Percentiles rank a stretch among this genome's conserved stretches.
Conservation (phyloP, 2,888 invertebrate species). For the Platerodrilus igneus region DNA sequence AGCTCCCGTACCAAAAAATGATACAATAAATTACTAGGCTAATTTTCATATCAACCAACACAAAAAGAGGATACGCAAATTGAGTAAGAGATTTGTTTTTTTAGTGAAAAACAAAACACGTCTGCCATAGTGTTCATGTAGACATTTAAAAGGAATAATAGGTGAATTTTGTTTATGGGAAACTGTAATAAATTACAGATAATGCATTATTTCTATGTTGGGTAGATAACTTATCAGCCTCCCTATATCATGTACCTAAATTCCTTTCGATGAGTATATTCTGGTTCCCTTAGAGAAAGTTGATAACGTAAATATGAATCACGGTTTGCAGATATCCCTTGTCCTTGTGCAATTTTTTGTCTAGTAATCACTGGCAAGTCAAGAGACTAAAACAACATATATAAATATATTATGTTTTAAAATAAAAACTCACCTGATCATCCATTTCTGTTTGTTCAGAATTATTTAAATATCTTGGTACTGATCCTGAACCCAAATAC, state of each 20-base stretch:
- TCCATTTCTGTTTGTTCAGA: constrained; percentile 31
- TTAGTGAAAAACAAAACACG: no score
- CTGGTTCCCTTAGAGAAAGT: constrained; percentile 70
- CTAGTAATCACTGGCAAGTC: constrained; percentile 56
- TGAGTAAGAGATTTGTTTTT: no score
- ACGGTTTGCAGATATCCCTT: constrained; percentile 51
- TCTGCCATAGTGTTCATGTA: no score
- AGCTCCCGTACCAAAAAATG: no score
- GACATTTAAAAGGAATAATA: no score
- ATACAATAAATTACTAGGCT: no score
- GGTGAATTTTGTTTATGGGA: no score
- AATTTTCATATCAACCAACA: no score
- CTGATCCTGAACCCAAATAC: constrained; percentile 45
- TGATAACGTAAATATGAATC: constrained; percentile 74
- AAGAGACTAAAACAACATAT: constrained; percentile 42
- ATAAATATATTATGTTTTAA: constrained; percentile 5
- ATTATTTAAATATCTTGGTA: constrained; percentile 15
- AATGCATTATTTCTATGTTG: no score
- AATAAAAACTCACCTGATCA: constrained; percentile 32
- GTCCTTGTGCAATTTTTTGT: constrained; percentile 55
- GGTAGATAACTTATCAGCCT: no score
- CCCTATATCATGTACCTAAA: constrained; percentile 61
- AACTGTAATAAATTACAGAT: no score
- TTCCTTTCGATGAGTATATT: constrained; percentile 67
- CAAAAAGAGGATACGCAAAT: no score